Conservation (phyloP, 92 coral and sea anemone genomes). For the Zoanthus sociatus region DNA sequence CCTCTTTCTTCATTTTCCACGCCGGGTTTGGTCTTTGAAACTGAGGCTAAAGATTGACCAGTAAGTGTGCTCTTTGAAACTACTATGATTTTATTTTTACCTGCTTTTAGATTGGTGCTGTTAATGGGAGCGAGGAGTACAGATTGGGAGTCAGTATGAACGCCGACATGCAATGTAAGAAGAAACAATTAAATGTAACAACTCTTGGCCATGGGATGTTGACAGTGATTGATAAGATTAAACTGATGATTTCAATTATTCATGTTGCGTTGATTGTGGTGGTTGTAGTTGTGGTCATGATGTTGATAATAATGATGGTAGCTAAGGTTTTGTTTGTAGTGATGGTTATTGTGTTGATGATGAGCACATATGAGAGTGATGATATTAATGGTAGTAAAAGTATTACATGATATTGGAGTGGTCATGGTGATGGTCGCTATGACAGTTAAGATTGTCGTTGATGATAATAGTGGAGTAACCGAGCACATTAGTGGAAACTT, state of each 20-base stretch:
- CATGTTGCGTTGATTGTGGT: not conserved
- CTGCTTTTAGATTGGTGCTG: slow-evolving; percentile 84
- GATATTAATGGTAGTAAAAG: no score
- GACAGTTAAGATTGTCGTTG: not conserved
- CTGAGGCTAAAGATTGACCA: no score
- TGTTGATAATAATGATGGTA: not conserved
- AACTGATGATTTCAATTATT: not conserved
- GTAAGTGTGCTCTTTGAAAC: no score
- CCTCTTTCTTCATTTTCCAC: no score
- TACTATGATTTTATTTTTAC: not conserved
- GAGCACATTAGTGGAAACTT: no score
- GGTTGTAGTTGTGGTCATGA: not conserved
- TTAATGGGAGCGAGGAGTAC: slow-evolving; percentile 90
- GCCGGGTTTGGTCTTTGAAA: no score
- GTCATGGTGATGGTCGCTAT: not conserved
- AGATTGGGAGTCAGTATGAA: slow-evolving; percentile 94
- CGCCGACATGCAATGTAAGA: slow-evolving; percentile 89
- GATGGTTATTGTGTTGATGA: not conserved
- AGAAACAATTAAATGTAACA: not conserved
- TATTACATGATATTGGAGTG: no score
- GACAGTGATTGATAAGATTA: not conserved
- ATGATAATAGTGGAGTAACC: no score
- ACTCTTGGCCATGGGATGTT: not conserved
- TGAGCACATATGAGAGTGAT: not conserved
- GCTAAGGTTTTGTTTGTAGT: not conserved